phyloP scores from a whole-genome alignment of 2,888 invertebrate species.

The Pogonocherus hispidulus region DNA sequence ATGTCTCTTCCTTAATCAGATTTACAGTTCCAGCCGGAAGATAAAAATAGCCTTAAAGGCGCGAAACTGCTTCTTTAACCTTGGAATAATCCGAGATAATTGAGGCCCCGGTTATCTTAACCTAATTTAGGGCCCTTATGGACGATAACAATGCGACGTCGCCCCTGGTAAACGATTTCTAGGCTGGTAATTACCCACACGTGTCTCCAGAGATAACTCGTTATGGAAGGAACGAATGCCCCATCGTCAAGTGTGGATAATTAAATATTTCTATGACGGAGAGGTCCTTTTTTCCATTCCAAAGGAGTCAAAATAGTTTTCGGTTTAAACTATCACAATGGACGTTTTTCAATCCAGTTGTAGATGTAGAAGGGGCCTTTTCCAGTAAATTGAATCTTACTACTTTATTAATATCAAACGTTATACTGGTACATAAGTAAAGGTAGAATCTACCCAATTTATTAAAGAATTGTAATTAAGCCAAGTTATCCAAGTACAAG shows the following conservation, averaged over 20 bases:
- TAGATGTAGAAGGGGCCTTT: too few relatives aligned
- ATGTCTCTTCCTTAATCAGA: neutral
- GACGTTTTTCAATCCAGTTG: too few relatives aligned
- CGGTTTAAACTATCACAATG: too few relatives aligned
- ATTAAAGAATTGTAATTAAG: too few relatives aligned
- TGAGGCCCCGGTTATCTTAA: conserved; percentile 3
- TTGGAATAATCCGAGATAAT: neutral
- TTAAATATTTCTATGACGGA: neutral
- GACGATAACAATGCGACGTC: conserved; percentile 1
- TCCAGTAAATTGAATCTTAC: too few relatives aligned
- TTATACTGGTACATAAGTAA: too few relatives aligned
- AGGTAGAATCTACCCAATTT: too few relatives aligned
- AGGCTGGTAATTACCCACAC: neutral
- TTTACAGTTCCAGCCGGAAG: neutral
- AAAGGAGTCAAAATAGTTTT: neutral
- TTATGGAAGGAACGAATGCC: neutral
- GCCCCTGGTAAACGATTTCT: neutral
- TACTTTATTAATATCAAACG: too few relatives aligned
- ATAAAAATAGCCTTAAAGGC: neutral
- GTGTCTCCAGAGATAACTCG: neutral
- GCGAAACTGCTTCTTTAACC: neutral
- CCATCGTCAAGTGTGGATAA: neutral
- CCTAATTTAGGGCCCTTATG: neutral
- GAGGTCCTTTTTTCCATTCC: neutral
- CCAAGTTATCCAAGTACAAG: too few relatives aligned